These are phyloP conservation scores for Ceratosolen solmsi DNA, from an alignment of 1,140 invertebrate species.

Conservation along the genomic window DNA sequence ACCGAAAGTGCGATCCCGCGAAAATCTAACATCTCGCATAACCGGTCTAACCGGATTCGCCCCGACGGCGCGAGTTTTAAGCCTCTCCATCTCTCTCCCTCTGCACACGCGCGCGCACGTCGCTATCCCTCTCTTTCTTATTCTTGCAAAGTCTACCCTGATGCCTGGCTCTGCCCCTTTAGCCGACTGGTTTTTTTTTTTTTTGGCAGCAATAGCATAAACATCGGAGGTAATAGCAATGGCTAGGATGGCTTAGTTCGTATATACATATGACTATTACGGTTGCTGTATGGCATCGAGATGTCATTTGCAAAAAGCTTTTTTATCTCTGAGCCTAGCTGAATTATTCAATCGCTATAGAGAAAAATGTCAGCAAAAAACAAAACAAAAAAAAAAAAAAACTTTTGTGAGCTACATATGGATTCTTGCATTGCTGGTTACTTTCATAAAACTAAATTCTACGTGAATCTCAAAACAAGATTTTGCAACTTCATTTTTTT, in stretches of 20 bases:
- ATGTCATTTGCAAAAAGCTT: conserved; percentile 29
- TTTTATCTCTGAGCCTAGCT: background rate
- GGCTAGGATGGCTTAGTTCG: background rate
- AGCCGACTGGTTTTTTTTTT: conserved; percentile 45
- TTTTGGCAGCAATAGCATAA: conserved; percentile 40
- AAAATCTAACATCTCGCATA: conserved; percentile 74
- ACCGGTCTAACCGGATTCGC: conserved; percentile 74
- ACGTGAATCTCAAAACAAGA: background rate
- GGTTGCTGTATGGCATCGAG: background rate
- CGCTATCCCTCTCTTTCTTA: background rate
- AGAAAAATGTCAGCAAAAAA: background rate
- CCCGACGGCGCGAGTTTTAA: conserved; percentile 43
- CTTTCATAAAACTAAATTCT: background rate
- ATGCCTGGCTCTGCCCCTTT: conserved; percentile 6
- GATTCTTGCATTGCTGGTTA: background rate
- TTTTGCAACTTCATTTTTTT: conserved; percentile 14
- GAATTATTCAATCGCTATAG: background rate
- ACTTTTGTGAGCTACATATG: too few relatives aligned
- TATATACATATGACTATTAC: background rate
- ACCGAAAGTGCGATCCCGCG: conserved; percentile 75
- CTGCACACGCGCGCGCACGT: background rate
- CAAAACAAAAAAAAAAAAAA: too few relatives aligned
- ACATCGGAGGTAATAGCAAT: background rate
- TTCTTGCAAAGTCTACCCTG: background rate
- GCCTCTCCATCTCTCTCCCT: background rate